A percentile compares a stretch with the other conserved stretches of the same genome.
Evolutionary conservation across 2,797 vertebrate genomes (phyloP).

Genomic region (Euthynnus affinis): DNA sequence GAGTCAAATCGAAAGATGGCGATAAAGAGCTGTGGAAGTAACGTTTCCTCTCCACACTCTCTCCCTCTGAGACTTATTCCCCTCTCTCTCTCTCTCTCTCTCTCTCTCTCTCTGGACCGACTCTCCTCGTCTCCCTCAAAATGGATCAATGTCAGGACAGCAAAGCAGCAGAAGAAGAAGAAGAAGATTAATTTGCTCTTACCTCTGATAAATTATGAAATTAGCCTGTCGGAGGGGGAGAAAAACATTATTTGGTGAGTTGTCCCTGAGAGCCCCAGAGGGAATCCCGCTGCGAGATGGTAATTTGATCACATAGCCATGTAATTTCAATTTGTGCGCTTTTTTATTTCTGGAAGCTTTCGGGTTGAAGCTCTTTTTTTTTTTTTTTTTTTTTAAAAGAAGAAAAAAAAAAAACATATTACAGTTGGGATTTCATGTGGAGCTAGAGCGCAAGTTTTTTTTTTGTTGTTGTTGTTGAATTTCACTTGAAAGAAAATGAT

Average conservation of each 20-base stretch:
- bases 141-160: slow-evolving; percentile 75
- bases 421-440: not conserved
- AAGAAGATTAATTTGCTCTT: slow-evolving; percentile 81
- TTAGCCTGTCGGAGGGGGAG: slow-evolving; percentile 81
- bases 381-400: too few species aligned
- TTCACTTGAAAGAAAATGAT: too few species aligned
- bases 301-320: slow-evolving; percentile 59
- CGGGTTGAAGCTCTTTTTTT: not conserved
- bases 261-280: slow-evolving; percentile 42
- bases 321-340: slow-evolving; percentile 46
- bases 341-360: slow-evolving; percentile 27
- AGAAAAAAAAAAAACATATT: too few species aligned
- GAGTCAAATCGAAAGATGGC: slow-evolving; percentile 57
- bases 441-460: too few species aligned
- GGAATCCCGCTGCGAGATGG: slow-evolving; percentile 39
- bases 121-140: slow-evolving; percentile 41
- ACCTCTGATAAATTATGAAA: slow-evolving; percentile 83
- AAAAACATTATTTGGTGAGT: slow-evolving; percentile 76
- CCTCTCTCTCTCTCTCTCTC: too few species aligned
- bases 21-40: slow-evolving; percentile 26
- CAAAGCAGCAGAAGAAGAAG: slow-evolving; percentile 52
- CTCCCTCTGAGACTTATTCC: too few species aligned
- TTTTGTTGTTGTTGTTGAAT: too few species aligned
- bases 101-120: not conserved
- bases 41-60: slow-evolving; percentile 30